Evolutionary conservation across 2,888 invertebrate species (phyloP).

Genomic region (Pinctada fucata): DNA sequence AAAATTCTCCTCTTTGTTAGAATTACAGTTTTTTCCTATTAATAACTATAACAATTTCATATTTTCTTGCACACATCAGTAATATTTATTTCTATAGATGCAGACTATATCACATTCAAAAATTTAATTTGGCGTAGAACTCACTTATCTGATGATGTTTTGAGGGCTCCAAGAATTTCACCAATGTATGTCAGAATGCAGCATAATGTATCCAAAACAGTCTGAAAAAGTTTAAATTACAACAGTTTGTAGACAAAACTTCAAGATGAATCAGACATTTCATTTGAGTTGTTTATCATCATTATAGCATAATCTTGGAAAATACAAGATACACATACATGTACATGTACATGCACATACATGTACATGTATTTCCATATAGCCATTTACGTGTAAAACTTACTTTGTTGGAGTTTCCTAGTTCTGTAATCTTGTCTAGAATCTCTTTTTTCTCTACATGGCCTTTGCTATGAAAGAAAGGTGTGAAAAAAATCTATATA

Average conservation of each 20-base stretch:
- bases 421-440: slow-evolving; percentile 80
- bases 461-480: slow-evolving; percentile 78
- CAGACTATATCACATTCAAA: too few species aligned
- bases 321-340: background rate
- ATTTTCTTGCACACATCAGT: too few species aligned
- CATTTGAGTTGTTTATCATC: too few species aligned
- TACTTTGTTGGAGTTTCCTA: slow-evolving; percentile 78
- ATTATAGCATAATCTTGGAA: background rate
- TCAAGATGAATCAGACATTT: background rate
- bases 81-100: too few species aligned
- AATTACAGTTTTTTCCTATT: too few species aligned
- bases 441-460: slow-evolving; percentile 81
- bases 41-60: too few species aligned
- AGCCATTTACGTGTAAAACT: slow-evolving; percentile 26
- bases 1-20: too few species aligned
- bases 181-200: slow-evolving; percentile 90
- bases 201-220: slow-evolving; percentile 81
- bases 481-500: too few species aligned
- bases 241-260: background rate
- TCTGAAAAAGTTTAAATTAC: slow-evolving; percentile 57
- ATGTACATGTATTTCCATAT: background rate
- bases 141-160: slow-evolving; percentile 71
- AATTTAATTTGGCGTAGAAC: background rate
- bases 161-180: slow-evolving; percentile 83
- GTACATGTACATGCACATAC: background rate